These are phyloP conservation scores for Mobula hypostoma DNA, from an alignment of 2,113 vertebrate species.

Conservation along the genomic window DNA sequence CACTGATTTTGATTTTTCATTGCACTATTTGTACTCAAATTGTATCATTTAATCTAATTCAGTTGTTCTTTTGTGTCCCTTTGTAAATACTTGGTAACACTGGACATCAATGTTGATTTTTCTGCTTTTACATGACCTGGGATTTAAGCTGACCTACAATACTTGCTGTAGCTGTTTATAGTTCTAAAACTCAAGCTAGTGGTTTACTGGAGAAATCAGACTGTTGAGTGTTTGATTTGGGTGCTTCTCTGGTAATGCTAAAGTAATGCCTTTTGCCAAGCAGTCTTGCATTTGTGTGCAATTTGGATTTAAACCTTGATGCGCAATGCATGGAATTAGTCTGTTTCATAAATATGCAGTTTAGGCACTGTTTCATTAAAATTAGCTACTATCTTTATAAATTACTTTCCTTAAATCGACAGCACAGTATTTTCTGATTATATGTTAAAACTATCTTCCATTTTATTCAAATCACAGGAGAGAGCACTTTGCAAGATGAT, in stretches of 20 bases:
- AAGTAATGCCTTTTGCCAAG: background rate
- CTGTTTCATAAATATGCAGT: slow-evolving; percentile 9
- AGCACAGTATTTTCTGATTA: slow-evolving; percentile 2
- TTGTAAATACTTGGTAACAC: slow-evolving; percentile 34
- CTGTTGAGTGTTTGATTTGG: slow-evolving; percentile 5
- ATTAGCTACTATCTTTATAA: background rate
- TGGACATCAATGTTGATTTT: background rate
- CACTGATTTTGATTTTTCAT: slow-evolving; percentile 37
- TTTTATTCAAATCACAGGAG: slow-evolving; percentile 31
- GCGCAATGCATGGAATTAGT: slow-evolving; percentile 14
- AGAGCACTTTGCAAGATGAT: slow-evolving; percentile 34
- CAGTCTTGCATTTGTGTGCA: slow-evolving; percentile 8
- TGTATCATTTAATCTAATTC: slow-evolving; percentile 4
- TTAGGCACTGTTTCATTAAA: background rate
- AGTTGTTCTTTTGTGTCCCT: background rate
- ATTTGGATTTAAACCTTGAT: slow-evolving; percentile 3
- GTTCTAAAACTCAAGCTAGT: slow-evolving; percentile 7
- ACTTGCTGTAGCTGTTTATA: background rate
- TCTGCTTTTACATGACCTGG: slow-evolving; percentile 29
- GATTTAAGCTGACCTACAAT: slow-evolving; percentile 27
- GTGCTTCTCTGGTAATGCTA: background rate
- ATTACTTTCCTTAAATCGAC: background rate
- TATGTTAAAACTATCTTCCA: slow-evolving; percentile 5
- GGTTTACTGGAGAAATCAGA: background rate
- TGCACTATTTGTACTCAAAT: slow-evolving; percentile 32